phyloP scores from a whole-genome alignment of 1,140 invertebrate species.

The Apis laboriosa region DNA sequence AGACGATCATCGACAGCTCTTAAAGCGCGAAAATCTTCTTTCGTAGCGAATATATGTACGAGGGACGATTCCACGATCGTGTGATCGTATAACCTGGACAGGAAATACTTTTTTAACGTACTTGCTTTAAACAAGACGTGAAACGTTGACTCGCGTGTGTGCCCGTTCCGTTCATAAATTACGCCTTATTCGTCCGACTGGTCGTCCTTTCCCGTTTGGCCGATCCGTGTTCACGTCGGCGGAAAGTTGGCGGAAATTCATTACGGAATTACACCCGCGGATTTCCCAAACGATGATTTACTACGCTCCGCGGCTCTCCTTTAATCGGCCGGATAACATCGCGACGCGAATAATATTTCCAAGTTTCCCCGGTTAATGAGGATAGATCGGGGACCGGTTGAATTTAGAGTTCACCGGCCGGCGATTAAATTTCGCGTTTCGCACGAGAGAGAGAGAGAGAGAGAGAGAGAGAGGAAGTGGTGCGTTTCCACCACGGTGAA shows the following conservation, averaged over 20 bases:
- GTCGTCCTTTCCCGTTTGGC: conserved; percentile 8
- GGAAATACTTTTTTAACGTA: too few species aligned
- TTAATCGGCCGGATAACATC: conserved; percentile 49
- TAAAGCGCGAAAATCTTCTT: conserved; percentile 16
- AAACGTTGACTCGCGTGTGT: not conserved
- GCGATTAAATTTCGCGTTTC: not conserved
- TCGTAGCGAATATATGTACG: too few species aligned
- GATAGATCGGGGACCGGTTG: not conserved
- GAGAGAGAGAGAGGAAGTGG: too few species aligned
- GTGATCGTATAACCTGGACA: not conserved
- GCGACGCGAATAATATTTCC: not conserved
- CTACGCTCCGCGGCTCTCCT: conserved; percentile 16
- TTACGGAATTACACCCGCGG: conserved; percentile 54
- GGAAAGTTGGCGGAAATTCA: conserved; percentile 45
- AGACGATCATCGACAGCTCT: conserved; percentile 32
- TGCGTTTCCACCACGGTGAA: too few species aligned
- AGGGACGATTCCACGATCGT: not conserved
- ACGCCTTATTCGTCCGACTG: conserved; percentile 21
- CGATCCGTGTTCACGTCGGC: conserved; percentile 12
- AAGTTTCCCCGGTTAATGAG: conserved; percentile 11
- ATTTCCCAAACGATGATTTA: conserved; percentile 60
- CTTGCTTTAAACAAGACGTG: not conserved
- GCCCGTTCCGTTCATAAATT: conserved; percentile 51
- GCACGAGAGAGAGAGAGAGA: not conserved
- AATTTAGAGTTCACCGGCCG: not conserved